A percentile compares a stretch with the other conserved stretches of the same genome.
phyloP scores from a whole-genome alignment of 64 coral and sea anemone genomes.

The Dendronephthya gigantea region DNA sequence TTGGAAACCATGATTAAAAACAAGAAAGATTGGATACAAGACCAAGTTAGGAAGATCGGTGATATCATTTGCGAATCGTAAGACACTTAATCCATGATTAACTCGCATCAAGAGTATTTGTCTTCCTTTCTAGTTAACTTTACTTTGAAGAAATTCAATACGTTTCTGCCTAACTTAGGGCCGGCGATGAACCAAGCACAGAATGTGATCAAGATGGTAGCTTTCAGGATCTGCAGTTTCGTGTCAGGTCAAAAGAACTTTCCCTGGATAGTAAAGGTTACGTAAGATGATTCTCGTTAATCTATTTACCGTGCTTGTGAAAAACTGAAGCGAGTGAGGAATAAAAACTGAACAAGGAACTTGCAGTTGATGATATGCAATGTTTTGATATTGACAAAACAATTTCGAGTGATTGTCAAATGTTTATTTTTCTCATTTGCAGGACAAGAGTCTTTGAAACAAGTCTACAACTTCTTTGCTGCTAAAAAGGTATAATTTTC shows the following conservation, averaged over 20 bases:
- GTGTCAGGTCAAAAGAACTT: not conserved
- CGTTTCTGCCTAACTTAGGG: not conserved
- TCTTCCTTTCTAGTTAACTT: not conserved
- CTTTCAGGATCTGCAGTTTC: not conserved
- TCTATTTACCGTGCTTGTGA: too few species aligned
- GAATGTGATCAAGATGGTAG: not conserved
- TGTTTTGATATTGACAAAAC: too few species aligned
- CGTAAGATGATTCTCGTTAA: not conserved
- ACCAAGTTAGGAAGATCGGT: not conserved
- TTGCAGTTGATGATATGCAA: too few species aligned
- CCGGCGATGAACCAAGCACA: not conserved
- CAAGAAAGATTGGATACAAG: not conserved
- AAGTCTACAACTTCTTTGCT: slow-evolving; percentile 57
- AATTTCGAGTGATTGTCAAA: too few species aligned
- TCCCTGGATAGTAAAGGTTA: not conserved
- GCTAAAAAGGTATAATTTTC: slow-evolving; percentile 50
- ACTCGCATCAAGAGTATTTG: not conserved
- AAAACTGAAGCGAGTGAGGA: too few species aligned
- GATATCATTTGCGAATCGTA: not conserved
- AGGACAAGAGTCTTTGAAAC: slow-evolving; percentile 38
- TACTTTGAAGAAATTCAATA: too few species aligned
- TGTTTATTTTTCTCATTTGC: too few species aligned
- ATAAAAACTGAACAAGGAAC: too few species aligned
- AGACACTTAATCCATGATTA: not conserved
- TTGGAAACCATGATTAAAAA: not conserved